Percentiles rank a stretch among this genome's conserved stretches.
phyloP scores from a whole-genome alignment of 2,888 invertebrate species.

The Amphimallon solstitiale region DNA sequence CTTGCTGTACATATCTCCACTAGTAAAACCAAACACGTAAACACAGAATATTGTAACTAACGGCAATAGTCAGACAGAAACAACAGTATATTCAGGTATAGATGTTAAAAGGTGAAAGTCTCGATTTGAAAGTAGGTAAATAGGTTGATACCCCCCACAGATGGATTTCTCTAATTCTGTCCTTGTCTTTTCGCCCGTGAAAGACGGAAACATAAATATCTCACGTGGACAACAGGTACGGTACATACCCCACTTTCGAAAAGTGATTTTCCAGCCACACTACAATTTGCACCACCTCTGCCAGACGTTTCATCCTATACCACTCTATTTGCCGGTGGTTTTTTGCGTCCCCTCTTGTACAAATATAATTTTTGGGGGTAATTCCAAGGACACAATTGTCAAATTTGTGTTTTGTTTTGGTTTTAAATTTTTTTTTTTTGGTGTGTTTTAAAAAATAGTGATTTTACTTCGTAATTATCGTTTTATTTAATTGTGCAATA shows the following conservation, averaged over 20 bases:
- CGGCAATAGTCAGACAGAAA: slow-evolving; percentile 36
- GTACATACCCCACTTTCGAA: slow-evolving; percentile 53
- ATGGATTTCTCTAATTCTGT: slow-evolving; percentile 56
- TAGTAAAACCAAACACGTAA: slow-evolving; percentile 15
- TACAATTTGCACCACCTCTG: slow-evolving; percentile 45
- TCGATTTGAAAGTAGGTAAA: slow-evolving; percentile 60
- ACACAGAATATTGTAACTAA: slow-evolving; percentile 11
- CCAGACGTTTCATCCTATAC: slow-evolving; percentile 46
- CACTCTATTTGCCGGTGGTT: slow-evolving; percentile 45
- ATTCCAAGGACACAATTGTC: slow-evolving; percentile 59
- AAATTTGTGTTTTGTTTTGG: slow-evolving; percentile 47
- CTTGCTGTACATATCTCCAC: too few relatives aligned
- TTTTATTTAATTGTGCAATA: slow-evolving; percentile 28
- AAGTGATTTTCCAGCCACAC: slow-evolving; percentile 48
- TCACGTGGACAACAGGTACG: slow-evolving; percentile 54
- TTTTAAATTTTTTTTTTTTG: slow-evolving; percentile 39
- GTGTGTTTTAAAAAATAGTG: slow-evolving; percentile 29
- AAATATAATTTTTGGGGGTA: slow-evolving; percentile 57
- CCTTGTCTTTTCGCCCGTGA: slow-evolving; percentile 44
- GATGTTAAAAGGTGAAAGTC: slow-evolving; percentile 60
- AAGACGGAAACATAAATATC: slow-evolving; percentile 43
- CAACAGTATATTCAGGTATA: slow-evolving; percentile 37
- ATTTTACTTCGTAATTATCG: slow-evolving; percentile 39
- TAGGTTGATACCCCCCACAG: slow-evolving; percentile 57
- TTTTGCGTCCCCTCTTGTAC: slow-evolving; percentile 58